Base-by-base conservation (phyloP, 2,888 invertebrate genomes). In the Heliconius ismenius region DNA sequence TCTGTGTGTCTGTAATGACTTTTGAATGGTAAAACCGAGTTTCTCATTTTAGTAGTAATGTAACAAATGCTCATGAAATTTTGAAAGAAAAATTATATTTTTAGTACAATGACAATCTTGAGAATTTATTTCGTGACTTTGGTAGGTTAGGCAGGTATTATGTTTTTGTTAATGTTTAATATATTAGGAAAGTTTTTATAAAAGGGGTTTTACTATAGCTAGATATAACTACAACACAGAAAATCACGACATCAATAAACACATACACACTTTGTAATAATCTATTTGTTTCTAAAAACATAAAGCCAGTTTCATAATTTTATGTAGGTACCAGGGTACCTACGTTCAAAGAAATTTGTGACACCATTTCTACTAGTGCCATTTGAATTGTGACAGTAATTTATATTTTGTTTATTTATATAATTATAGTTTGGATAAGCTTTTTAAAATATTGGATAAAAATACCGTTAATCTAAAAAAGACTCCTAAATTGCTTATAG, bases 221-320 rank as follows among this genome's bases (percentile, higher is more conserved):
- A 43, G 65, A 70, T 77, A 75, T 75, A 28, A 69, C 81, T 79
- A 81, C 78, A 64, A 77, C 77, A 78, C 39, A 43, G 43, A 76
- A 72, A 78, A 81, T 81, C 80, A 69, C 77, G 28, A 79, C 26
- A 79, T 21, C 77, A 74, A 72, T 54, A 73, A 26, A 78, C 49
- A 77, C 62, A 63, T 62, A 78, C 13, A 65, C 36, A 65, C 4
- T 24, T 43, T 43, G 39, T 39, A 43, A 26, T 43, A 15, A 39
- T 36, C 11, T 24, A 67, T 26, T 74, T 60, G 21, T n/a, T 24
- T 68, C 24, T 63, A 15, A 58, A 63, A 39, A 49, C 11, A 11
- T 39, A 21, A 75, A 75, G 75, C 77, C 74, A 77, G 43, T 73
- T 65, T 67, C 76, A 76, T 73, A 65, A 18, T 43, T 43, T 24